Evolutionary conservation across 2,113 vertebrate species (phyloP), one percentile per base, ranked within the genome.

Genomic region (Rhinopomastus cyanomelas): DNA sequence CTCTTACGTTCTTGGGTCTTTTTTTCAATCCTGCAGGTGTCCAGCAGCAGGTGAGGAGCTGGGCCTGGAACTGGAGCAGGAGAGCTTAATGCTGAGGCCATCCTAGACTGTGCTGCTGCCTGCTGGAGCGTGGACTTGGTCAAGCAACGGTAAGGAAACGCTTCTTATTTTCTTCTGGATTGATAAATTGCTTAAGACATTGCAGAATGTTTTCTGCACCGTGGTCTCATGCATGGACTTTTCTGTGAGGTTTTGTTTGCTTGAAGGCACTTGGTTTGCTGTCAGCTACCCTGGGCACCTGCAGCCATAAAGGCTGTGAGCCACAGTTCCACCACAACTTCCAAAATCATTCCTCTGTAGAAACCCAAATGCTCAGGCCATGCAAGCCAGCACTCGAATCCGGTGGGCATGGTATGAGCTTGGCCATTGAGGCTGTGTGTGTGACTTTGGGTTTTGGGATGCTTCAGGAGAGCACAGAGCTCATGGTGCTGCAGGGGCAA

Each of bases 111-210:
- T 0, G 0, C 60, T 25, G 22, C 65, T 73, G 29, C 26, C 34
- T 2, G 1, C 44, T 6, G 3, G 46, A 61, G 34, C 0, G 2
- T 11, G 68, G 62, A 51, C 11, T 34, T 1, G 0, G 8, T 30
- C 16, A 1, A 48, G 64, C 13, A 8, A 59, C 5, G 37, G 94
- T 95, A 89, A 91, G 94, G 57, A 75, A 72, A 22, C 3, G 6
- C 17, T 9, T 80, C 48, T 32, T 36, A 0, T 12, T 73, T 61
- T 65, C 30, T 53, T 19, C 52, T 67, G n/a, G 12, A 4, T 4
- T n/a, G 56, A 4, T 59, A 11, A 73, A 77, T 74, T 1, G 1
- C 4, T 1, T 1, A 4, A 22, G 29, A 0, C 2, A 3, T 8
- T 2, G 30, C 11, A 5, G 29, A 44, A 75, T 17, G 0, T 11